Evolutionary conservation across 2,888 invertebrate genomes (phyloP).

Genomic region (Tenthredo mesomela): DNA sequence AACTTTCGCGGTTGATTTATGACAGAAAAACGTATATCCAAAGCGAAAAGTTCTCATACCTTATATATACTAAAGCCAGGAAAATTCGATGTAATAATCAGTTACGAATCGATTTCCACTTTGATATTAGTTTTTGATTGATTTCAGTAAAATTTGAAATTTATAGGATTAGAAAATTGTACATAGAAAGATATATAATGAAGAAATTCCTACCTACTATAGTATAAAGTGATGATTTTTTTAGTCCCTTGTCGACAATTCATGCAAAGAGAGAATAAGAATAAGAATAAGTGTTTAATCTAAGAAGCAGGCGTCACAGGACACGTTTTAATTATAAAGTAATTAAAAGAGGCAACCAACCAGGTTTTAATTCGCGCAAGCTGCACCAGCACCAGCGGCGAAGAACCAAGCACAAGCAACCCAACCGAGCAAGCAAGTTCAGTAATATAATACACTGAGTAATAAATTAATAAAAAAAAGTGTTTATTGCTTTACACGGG

Average conservation of each 20-base stretch:
- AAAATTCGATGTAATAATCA: background rate
- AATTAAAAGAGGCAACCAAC: conserved; percentile 47
- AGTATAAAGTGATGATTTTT: background rate
- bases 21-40: background rate
- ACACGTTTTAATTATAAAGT: conserved; percentile 51
- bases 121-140: background rate
- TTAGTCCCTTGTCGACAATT: background rate
- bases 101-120: background rate
- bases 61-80: background rate
- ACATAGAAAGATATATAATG: background rate
- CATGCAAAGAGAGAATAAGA: background rate
- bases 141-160: background rate
- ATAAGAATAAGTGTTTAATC: conserved; percentile 45
- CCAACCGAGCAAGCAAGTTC: background rate
- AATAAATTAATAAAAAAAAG: conserved; percentile 72
- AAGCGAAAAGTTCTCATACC: background rate
- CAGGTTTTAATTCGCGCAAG: conserved; percentile 62
- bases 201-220: background rate
- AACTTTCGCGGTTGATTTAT: background rate
- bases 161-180: background rate
- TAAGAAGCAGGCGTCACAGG: conserved; percentile 46
- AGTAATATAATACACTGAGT: conserved; percentile 67
- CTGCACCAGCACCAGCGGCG: conserved; percentile 28
- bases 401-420: background rate
- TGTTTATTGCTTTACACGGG: conserved; percentile 49